phyloP scores from a whole-genome alignment of 2,888 invertebrate species.

The Palloptera scutellata region DNA sequence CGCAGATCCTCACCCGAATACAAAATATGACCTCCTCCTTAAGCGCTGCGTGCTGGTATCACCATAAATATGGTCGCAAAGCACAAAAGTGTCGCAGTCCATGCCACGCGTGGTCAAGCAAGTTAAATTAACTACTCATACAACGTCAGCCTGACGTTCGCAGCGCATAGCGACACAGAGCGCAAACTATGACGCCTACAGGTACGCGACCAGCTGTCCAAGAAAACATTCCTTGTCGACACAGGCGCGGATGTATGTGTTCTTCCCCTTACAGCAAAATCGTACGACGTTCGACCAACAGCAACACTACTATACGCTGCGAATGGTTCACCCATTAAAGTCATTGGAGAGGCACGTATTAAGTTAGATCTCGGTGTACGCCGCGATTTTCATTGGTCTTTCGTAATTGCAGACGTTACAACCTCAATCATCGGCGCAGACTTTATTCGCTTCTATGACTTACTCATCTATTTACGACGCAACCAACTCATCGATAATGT shows the following conservation, averaged over 20 bases:
- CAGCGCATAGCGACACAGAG: too few species aligned
- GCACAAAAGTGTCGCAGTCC: not conserved
- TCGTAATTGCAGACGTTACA: conserved; percentile 29
- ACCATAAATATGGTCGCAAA: not conserved
- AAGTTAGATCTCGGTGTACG: conserved; percentile 20
- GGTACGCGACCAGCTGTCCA: not conserved
- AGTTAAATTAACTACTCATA: too few species aligned
- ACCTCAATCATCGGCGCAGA: conserved; percentile 24
- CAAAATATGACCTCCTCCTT: too few species aligned
- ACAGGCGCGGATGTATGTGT: conserved; percentile 3
- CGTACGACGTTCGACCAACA: not conserved
- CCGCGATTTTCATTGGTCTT: conserved; percentile 23
- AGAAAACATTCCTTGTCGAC: not conserved
- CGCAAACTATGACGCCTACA: not conserved
- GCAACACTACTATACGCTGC: not conserved
- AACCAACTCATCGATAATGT: conserved; percentile 14
- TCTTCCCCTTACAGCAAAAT: not conserved
- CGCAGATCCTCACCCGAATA: too few species aligned
- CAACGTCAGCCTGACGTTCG: not conserved
- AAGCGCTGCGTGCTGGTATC: conserved; percentile 1
- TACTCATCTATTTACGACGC: conserved; percentile 22
- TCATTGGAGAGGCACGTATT: not conserved
- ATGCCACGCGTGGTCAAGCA: too few species aligned
- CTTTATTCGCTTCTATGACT: conserved; percentile 25
- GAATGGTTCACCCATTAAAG: not conserved